phyloP scores from a whole-genome alignment of 2,113 vertebrate genomes.

The Ahaetulla prasina region DNA sequence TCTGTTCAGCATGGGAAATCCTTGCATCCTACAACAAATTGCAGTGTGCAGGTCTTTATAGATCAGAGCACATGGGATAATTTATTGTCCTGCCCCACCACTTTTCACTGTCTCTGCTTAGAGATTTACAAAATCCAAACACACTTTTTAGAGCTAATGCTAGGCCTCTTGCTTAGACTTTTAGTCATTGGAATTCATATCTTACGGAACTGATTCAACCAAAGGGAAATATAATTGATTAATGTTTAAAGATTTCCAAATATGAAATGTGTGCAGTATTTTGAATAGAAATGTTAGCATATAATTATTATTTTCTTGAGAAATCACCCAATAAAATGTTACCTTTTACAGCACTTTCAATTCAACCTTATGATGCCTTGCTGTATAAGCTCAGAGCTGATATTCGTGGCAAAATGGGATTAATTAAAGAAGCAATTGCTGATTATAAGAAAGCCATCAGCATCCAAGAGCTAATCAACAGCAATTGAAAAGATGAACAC shows the following conservation, averaged over 20 bases:
- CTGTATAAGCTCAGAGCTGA: conserved; percentile 73
- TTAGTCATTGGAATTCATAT: not conserved
- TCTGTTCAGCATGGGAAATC: not conserved
- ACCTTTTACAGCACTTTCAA: conserved; percentile 66
- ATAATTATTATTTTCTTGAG: not conserved
- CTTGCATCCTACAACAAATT: not conserved
- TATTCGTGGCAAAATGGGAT: conserved; percentile 70
- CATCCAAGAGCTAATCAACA: conserved; percentile 57
- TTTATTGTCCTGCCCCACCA: not conserved
- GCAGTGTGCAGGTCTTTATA: not conserved
- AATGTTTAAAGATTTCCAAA: not conserved
- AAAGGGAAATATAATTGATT: not conserved
- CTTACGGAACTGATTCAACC: not conserved
- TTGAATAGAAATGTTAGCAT: not conserved
- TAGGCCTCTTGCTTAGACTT: not conserved
- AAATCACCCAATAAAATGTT: not conserved
- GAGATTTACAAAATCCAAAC: not conserved
- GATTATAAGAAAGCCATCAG: conserved; percentile 72
- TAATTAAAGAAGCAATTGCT: conserved; percentile 65
- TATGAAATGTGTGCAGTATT: not conserved
- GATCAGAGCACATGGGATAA: not conserved
- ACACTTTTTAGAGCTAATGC: not conserved
- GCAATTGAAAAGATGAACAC: conserved; percentile 15
- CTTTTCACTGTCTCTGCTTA: not conserved
- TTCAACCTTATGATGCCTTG: conserved; percentile 69